Conservation (phyloP, 2,888 invertebrate species). For the Drosophila anomalata region DNA sequence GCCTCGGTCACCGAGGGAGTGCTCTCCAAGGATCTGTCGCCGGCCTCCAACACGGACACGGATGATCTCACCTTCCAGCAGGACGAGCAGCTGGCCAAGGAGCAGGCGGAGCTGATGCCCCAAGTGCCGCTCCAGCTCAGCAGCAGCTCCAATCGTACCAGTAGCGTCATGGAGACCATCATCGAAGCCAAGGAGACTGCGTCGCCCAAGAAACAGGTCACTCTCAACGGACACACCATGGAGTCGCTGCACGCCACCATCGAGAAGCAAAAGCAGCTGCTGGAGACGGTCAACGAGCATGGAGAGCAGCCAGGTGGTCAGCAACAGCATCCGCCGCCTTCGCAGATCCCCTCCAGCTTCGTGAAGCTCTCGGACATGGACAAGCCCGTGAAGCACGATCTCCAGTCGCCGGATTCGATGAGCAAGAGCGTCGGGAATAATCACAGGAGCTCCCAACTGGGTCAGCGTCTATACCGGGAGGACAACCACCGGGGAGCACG, state of each 20-base stretch:
- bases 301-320: conserved; percentile 60
- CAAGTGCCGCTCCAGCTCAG: conserved; percentile 58
- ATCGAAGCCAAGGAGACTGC: conserved; percentile 83
- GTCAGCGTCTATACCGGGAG: conserved; percentile 81
- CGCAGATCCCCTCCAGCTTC: conserved; percentile 84
- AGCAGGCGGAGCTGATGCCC: conserved; percentile 47
- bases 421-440: conserved; percentile 83
- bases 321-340: conserved; percentile 76
- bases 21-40: conserved; percentile 83
- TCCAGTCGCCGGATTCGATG: conserved; percentile 82
- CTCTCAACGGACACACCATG: conserved; percentile 78
- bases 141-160: conserved; percentile 77
- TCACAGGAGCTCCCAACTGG: conserved; percentile 72
- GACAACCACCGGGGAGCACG: conserved; percentile 82
- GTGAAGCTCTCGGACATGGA: conserved; percentile 93
- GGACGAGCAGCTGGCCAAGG: conserved; percentile 80
- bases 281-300: conserved; percentile 83
- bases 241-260: conserved; percentile 81
- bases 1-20: conserved; percentile 83
- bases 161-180: conserved; percentile 84
- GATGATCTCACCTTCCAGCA: conserved; percentile 84
- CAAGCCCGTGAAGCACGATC: conserved; percentile 86
- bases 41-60: conserved; percentile 83
- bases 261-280: conserved; percentile 83
- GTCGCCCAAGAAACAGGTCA: conserved; percentile 81